Percentiles rank a stretch among this genome's conserved stretches.
phyloP scores from a whole-genome alignment of 2,797 vertebrate genomes.

The Scarus forsteni region DNA sequence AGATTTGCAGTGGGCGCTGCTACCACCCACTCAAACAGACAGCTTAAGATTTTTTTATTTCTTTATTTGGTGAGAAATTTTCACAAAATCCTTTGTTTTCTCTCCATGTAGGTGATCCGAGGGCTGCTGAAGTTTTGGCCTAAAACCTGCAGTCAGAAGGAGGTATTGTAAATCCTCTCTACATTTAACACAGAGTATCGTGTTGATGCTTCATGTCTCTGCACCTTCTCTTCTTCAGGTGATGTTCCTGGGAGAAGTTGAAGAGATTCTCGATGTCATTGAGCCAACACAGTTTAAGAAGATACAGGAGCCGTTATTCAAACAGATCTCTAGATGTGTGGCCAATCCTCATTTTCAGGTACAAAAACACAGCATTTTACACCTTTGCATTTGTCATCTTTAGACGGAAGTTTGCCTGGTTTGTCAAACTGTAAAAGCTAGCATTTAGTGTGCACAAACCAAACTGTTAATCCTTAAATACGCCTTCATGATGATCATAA shows the following conservation, averaged over 20 bases:
- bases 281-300: slow-evolving; percentile 98
- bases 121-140: slow-evolving; percentile 99
- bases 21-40: slow-evolving; percentile 46
- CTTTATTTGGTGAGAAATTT: slow-evolving; percentile 11
- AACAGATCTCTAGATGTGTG: slow-evolving; percentile 96
- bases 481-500: too few species aligned
- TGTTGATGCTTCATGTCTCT: background rate
- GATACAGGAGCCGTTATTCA: slow-evolving; percentile 97
- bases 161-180: slow-evolving; percentile 81
- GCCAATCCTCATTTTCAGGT: slow-evolving; percentile 99
- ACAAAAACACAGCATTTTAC: background rate
- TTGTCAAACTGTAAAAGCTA: background rate
- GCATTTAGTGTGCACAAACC: too few species aligned
- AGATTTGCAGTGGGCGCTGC: slow-evolving; percentile 28
- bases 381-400: background rate
- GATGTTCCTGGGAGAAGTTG: slow-evolving; percentile 98
- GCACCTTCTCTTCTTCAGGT: slow-evolving; percentile 81
- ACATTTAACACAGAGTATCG: too few species aligned
- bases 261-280: slow-evolving; percentile 98
- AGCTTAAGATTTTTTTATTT: background rate
- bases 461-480: too few species aligned
- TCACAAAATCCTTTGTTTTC: slow-evolving; percentile 40
- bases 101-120: slow-evolving; percentile 91
- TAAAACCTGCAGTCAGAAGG: slow-evolving; percentile 99
- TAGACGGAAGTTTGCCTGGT: background rate